Conservation (phyloP, 2,888 invertebrate species). For the Pachydiplax longipennis region DNA sequence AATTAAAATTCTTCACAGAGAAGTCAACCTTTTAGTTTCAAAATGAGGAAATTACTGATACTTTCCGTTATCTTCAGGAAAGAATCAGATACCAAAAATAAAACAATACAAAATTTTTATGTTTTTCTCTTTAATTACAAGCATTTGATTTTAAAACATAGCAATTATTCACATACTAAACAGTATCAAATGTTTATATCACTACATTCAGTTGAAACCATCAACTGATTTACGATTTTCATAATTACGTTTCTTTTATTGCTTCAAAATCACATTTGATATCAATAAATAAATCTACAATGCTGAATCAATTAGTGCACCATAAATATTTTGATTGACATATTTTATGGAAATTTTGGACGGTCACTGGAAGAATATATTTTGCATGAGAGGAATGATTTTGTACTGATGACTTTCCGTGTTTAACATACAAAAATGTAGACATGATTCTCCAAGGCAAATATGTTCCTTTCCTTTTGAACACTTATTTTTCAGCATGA, state of each 20-base stretch:
- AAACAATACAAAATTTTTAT: background rate
- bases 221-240: background rate
- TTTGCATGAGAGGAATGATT: background rate
- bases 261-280: background rate
- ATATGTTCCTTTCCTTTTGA: too few species aligned
- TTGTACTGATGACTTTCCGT: background rate
- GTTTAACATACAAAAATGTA: background rate
- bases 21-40: too few species aligned
- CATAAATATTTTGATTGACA: background rate
- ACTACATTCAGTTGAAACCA: background rate
- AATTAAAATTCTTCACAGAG: too few species aligned
- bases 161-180: background rate
- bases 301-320: slow-evolving; percentile 24
- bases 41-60: too few species aligned
- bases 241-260: background rate
- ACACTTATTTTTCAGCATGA: background rate
- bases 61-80: too few species aligned
- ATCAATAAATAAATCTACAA: background rate
- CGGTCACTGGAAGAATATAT: slow-evolving; percentile 16
- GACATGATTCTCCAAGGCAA: too few species aligned
- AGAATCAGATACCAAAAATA: too few species aligned
- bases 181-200: background rate
- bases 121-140: background rate
- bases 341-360: background rate
- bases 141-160: slow-evolving; percentile 14